Evolutionary conservation across 2,113 vertebrate genomes (phyloP).

Genomic region (Propithecus coquereli): DNA sequence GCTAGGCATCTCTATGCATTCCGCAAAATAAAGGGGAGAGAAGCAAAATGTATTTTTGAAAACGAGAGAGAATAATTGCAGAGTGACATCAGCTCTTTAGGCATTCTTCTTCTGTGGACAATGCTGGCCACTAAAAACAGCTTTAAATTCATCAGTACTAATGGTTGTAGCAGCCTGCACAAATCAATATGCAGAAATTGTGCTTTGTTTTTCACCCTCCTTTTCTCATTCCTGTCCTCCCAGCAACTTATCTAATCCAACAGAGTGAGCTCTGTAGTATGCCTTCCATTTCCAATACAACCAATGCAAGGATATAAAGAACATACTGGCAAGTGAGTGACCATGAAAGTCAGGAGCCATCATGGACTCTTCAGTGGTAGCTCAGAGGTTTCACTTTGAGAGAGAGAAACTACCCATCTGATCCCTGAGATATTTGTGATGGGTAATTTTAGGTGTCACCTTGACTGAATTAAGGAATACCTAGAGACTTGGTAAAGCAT

Average conservation of each 20-base stretch:
- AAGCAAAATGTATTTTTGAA: slow-evolving; percentile 40
- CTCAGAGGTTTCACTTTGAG: not conserved
- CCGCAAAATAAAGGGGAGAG: not conserved
- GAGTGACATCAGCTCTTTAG: not conserved
- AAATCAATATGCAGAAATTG: not conserved
- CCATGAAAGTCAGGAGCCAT: not conserved
- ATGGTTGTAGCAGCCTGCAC: not conserved
- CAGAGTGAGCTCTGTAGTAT: not conserved
- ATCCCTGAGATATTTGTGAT: not conserved
- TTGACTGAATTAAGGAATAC: not conserved
- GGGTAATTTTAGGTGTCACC: not conserved
- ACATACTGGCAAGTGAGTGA: not conserved
- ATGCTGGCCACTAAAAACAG: not conserved
- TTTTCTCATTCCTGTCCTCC: not conserved
- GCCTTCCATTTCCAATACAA: slow-evolving; percentile 18
- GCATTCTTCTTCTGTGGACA: not conserved
- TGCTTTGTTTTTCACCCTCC: not conserved
- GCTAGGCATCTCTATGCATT: not conserved
- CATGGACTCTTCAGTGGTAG: not conserved
- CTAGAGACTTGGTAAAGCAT: not conserved
- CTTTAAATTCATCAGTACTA: slow-evolving; percentile 2
- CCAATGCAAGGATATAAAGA: not conserved
- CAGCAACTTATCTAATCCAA: not conserved
- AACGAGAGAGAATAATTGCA: not conserved
- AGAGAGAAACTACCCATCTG: not conserved